Percentiles rank a stretch among this genome's conserved stretches.
phyloP scores from a whole-genome alignment of 2,113 vertebrate genomes.

The Parotia lawesii region DNA sequence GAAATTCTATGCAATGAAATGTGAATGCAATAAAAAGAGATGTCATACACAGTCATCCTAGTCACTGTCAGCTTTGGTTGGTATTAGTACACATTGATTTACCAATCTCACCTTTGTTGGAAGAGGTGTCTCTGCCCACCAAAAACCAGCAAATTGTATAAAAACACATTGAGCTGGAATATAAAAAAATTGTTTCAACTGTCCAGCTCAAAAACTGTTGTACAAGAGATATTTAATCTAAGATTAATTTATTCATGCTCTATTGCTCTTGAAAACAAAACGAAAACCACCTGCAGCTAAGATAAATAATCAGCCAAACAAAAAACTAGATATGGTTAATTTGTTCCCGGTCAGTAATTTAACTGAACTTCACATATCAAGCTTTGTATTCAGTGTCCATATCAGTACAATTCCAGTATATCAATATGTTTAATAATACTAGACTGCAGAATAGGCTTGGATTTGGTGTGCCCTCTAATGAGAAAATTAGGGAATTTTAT shows the following conservation, averaged over 20 bases:
- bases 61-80: background rate
- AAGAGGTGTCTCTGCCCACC: background rate
- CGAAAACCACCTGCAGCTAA: background rate
- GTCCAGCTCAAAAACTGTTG: background rate
- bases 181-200: background rate
- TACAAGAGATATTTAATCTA: background rate
- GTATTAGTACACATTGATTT: background rate
- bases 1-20: background rate
- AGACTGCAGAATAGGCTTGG: background rate
- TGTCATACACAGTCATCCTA: accelerated
- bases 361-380: background rate
- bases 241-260: background rate
- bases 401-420: background rate
- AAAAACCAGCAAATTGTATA: background rate
- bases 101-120: background rate
- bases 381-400: background rate
- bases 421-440: background rate
- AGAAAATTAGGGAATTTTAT: background rate
- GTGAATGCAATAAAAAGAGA: background rate
- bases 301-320: background rate
- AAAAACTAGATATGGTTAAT: background rate
- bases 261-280: background rate
- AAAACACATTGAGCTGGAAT: background rate
- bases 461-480: background rate
- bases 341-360: background rate